phyloP scores from a whole-genome alignment of 2,888 invertebrate genomes.

The Lamellibrachia columna region DNA sequence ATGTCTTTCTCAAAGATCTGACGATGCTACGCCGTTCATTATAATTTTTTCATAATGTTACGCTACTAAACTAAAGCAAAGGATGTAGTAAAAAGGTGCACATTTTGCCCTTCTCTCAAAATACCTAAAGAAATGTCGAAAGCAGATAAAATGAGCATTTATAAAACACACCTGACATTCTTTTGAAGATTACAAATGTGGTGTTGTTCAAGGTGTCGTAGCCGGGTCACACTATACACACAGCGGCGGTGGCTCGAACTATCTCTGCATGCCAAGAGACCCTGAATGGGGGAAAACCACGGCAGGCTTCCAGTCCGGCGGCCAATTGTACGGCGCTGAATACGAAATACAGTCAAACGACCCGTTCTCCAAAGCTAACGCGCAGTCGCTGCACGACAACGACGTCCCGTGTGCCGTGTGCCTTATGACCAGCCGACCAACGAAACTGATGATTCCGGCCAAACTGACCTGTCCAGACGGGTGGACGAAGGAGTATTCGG shows the following conservation, averaged over 20 bases:
- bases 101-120: no score
- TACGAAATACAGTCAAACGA: neutral
- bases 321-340: neutral
- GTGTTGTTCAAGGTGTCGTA: no score
- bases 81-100: no score
- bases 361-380: neutral
- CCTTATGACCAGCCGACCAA: conserved; percentile 21
- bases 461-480: conserved; percentile 33
- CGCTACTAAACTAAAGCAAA: no score
- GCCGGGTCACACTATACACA: no score
- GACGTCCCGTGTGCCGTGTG: conserved; percentile 42
- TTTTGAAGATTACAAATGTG: no score
- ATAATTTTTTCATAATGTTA: no score
- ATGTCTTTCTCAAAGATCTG: no score
- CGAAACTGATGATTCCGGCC: conserved; percentile 38
- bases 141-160: no score
- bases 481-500: conserved; percentile 38
- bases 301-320: conserved; percentile 13
- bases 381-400: conserved; percentile 27
- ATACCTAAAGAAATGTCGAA: no score
- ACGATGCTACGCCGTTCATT: no score
- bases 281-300: conserved; percentile 27
- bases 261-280: conserved; percentile 31
- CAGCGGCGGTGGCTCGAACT: conserved; percentile 19
- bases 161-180: no score